phyloP scores from a whole-genome alignment of 2,888 invertebrate species.

The Anorthoa munda region DNA sequence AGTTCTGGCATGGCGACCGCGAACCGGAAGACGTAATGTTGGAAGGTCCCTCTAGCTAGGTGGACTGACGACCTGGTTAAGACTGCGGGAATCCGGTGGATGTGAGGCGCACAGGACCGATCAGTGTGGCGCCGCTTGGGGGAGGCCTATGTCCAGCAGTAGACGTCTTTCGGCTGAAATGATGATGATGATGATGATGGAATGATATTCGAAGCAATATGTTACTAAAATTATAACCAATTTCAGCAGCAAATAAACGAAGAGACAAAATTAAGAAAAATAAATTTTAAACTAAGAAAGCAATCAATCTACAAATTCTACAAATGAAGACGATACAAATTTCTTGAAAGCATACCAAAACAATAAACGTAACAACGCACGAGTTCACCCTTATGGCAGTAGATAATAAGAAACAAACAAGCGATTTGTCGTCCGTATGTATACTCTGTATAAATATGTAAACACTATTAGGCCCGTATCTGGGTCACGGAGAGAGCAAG shows the following conservation, averaged over 20 bases:
- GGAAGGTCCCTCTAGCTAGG: too few relatives aligned
- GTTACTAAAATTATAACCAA: neutral
- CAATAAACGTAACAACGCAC: constrained; percentile 30
- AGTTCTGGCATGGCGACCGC: too few relatives aligned
- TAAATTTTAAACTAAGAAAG: neutral
- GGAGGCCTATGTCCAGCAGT: too few relatives aligned
- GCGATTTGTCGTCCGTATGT: constrained; percentile 62
- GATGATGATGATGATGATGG: too few relatives aligned
- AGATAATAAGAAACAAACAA: constrained; percentile 69
- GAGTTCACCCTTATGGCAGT: constrained; percentile 49
- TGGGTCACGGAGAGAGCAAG: constrained; percentile 80
- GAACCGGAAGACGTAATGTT: too few relatives aligned
- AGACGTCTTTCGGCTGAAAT: too few relatives aligned
- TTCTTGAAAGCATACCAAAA: constrained; percentile 10
- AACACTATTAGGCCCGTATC: constrained; percentile 72
- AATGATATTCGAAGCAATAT: neutral
- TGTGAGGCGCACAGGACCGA: too few relatives aligned
- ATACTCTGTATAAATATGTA: constrained; percentile 66
- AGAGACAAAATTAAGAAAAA: neutral
- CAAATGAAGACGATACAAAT: constrained; percentile 25
- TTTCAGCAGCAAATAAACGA: neutral
- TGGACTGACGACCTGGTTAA: too few relatives aligned
- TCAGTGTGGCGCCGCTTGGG: too few relatives aligned
- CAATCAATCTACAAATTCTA: constrained; percentile 14
- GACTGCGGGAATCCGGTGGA: too few relatives aligned